phyloP scores from a whole-genome alignment of 2,888 invertebrate species.

The Homarus gammarus region DNA sequence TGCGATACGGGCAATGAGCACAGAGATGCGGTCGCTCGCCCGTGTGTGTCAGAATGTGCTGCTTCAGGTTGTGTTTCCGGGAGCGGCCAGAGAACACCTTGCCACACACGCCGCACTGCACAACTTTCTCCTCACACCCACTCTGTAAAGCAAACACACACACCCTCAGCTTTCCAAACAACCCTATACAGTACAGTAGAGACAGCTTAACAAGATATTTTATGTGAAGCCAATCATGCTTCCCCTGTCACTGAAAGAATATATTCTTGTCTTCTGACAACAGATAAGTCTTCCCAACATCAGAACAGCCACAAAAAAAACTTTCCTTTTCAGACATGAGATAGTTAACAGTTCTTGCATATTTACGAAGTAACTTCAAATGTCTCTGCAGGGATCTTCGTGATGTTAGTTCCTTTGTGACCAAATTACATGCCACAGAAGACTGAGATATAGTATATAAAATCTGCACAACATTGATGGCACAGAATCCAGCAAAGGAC shows the following conservation, averaged over 20 bases:
- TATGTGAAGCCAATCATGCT: not conserved
- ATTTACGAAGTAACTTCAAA: not conserved
- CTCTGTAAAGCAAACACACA: slow-evolving; percentile 70
- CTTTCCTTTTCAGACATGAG: not conserved
- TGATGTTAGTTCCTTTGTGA: not conserved
- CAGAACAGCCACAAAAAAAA: not conserved
- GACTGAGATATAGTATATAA: no score
- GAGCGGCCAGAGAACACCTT: slow-evolving; percentile 67
- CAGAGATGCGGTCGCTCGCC: slow-evolving; percentile 72
- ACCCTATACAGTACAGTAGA: no score
- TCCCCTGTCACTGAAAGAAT: not conserved
- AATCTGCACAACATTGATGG: no score
- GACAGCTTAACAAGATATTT: not conserved
- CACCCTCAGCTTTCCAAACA: slow-evolving; percentile 59
- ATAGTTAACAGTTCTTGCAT: not conserved
- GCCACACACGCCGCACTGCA: slow-evolving; percentile 69
- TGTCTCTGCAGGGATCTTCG: not conserved
- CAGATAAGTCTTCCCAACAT: not conserved
- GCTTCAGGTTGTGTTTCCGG: slow-evolving; percentile 74
- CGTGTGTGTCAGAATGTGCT: slow-evolving; percentile 68
- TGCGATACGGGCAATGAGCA: slow-evolving; percentile 67
- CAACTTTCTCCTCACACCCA: slow-evolving; percentile 46
- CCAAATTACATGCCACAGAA: not conserved
- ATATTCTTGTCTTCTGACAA: not conserved
- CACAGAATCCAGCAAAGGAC: no score